These are phyloP conservation scores for Lamprotornis superbus DNA, from an alignment of 2,113 vertebrate species.

Conservation along the genomic window DNA sequence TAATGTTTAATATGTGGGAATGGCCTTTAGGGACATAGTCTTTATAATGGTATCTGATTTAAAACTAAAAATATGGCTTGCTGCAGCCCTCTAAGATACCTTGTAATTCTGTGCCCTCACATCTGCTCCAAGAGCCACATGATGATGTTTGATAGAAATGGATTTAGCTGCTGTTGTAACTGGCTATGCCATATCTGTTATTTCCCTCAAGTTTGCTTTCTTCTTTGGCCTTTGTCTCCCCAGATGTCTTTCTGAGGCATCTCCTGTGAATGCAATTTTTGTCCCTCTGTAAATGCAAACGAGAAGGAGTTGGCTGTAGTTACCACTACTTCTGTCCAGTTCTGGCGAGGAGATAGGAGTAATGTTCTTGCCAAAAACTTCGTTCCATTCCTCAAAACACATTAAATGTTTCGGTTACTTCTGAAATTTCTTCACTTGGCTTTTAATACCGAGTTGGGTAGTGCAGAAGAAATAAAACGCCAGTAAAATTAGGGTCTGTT, in stretches of 20 bases:
- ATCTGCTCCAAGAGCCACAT: neutral
- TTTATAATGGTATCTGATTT: conserved; percentile 40
- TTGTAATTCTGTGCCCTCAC: neutral
- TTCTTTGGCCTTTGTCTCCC: neutral
- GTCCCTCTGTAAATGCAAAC: neutral
- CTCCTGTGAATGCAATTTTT: neutral
- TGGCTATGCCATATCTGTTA: neutral
- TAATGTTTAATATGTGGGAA: conserved; percentile 22
- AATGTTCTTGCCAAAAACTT: neutral
- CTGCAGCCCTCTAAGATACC: neutral
- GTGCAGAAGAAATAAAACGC: neutral
- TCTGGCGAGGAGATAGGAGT: neutral
- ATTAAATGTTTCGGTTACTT: neutral
- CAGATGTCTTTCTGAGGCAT: neutral
- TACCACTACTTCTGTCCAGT: neutral
- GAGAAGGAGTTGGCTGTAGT: neutral
- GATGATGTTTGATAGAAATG: neutral
- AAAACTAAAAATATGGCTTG: conserved; percentile 44
- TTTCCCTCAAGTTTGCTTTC: neutral
- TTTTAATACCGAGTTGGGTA: neutral
- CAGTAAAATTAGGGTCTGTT: neutral
- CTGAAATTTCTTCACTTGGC: neutral
- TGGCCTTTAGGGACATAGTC: conserved; percentile 12
- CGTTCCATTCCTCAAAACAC: neutral
- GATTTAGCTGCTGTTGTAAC: conserved; percentile 2